These are phyloP conservation scores for Xenentodon cancila DNA, from an alignment of 2,797 vertebrate species.

Conservation along the genomic window DNA sequence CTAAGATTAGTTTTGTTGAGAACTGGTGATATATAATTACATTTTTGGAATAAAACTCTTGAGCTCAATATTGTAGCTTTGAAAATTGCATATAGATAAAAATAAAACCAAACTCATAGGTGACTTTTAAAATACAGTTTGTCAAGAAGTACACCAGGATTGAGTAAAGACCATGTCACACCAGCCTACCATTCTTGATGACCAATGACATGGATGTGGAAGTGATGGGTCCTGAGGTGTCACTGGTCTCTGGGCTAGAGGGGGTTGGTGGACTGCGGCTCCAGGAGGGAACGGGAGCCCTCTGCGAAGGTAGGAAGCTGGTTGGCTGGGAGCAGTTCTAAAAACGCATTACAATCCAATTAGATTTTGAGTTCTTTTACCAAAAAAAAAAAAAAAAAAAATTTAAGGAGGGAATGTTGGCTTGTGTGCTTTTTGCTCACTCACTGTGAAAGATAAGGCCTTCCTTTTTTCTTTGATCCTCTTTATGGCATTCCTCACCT, in stretches of 20 bases:
- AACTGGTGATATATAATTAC: too few relatives aligned
- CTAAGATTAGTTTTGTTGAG: too few relatives aligned
- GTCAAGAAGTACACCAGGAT: too few relatives aligned
- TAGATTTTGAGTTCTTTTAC: too few relatives aligned
- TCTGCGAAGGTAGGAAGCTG: conserved; percentile 84
- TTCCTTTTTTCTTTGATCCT: conserved; percentile 92
- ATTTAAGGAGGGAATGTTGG: background rate
- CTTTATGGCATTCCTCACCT: conserved; percentile 91
- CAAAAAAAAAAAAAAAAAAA: too few relatives aligned
- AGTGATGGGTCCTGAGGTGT: conserved; percentile 66
- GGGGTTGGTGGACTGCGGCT: conserved; percentile 69
- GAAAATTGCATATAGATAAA: too few relatives aligned
- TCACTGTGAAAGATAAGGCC: conserved; percentile 87
- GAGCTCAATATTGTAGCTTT: too few relatives aligned
- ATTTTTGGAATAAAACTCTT: too few relatives aligned
- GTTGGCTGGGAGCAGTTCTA: conserved; percentile 89
- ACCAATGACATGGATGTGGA: conserved; percentile 74
- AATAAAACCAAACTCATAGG: too few relatives aligned
- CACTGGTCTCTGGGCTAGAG: conserved; percentile 79
- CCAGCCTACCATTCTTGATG: conserved; percentile 83
- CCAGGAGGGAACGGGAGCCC: conserved; percentile 78
- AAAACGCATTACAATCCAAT: conserved; percentile 30
- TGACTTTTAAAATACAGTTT: too few relatives aligned
- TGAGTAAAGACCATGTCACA: too few relatives aligned
- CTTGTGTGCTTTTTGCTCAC: conserved; percentile 40